Evolutionary conservation across 2,113 vertebrate species (phyloP).

Genomic region (Zeus faber): DNA sequence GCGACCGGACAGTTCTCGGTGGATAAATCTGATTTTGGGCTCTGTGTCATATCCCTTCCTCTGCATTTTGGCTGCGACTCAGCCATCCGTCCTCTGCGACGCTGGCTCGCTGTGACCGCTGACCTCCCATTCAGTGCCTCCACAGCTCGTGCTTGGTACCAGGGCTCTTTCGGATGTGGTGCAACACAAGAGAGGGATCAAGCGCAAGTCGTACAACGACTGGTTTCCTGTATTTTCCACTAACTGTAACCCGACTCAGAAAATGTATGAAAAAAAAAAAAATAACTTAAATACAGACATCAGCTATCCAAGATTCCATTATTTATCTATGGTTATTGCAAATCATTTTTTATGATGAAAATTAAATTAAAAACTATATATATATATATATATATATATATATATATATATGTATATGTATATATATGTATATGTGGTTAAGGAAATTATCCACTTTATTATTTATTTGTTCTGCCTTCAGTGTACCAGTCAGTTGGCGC

Average conservation of each 20-base stretch:
- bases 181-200: conserved; percentile 31
- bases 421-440: conserved; percentile 15
- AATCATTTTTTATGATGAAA: no score
- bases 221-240: conserved; percentile 18
- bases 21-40: conserved; percentile 40
- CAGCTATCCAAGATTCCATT: no score
- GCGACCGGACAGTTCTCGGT: conserved; percentile 12
- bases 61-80: conserved; percentile 3
- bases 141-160: conserved; percentile 12
- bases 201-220: conserved; percentile 19
- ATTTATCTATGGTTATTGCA: no score
- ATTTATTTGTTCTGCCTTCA: conserved; percentile 19
- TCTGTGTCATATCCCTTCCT: not conserved
- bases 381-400: no score
- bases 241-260: no score
- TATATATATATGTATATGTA: no score
- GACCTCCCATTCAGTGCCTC: conserved; percentile 30
- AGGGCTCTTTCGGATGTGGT: conserved; percentile 23
- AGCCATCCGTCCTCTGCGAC: conserved; percentile 14
- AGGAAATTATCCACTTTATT: not conserved
- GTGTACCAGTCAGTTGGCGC: not conserved
- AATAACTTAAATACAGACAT: no score
- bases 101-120: conserved; percentile 16
- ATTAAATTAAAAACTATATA: no score
- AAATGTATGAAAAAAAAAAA: no score